Evolutionary conservation across 2,888 invertebrate species (phyloP).

Genomic region (Drosophila merina): DNA sequence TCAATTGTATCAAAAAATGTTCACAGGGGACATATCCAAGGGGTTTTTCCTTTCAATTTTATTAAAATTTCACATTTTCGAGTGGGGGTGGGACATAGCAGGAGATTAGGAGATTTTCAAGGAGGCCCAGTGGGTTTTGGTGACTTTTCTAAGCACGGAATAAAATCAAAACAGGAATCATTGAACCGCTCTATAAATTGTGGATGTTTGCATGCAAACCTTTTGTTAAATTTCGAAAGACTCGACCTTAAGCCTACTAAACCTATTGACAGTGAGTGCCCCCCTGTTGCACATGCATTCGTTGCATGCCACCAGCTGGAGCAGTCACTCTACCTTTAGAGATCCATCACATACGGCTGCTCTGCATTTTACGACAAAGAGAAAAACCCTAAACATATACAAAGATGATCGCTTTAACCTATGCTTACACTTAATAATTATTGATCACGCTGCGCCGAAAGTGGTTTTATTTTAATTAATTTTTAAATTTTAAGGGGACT

Average conservation of each 20-base stretch:
- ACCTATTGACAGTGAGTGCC: conserved; percentile 33
- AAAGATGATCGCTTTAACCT: conserved; percentile 36
- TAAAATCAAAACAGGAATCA: conserved; percentile 74
- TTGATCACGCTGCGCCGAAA: conserved; percentile 80
- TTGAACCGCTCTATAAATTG: conserved; percentile 75
- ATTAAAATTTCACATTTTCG: conserved; percentile 53
- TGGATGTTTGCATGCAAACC: conserved; percentile 70
- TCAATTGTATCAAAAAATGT: conserved; percentile 3
- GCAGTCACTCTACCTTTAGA: conserved; percentile 59
- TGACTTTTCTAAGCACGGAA: conserved; percentile 60
- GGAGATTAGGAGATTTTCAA: background rate
- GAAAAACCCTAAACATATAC: conserved; percentile 30
- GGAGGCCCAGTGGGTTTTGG: conserved; percentile 43
- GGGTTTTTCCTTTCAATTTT: conserved; percentile 55
- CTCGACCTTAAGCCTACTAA: conserved; percentile 57
- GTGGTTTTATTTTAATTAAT: conserved; percentile 30
- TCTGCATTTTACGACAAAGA: conserved; percentile 59
- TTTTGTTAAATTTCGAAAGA: conserved; percentile 57
- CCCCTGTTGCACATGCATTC: background rate
- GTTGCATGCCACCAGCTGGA: conserved; percentile 27
- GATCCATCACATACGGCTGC: conserved; percentile 77
- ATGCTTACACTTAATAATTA: conserved; percentile 64
- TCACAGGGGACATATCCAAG: conserved; percentile 49
- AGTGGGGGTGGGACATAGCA: conserved; percentile 12
- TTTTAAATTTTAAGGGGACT: conserved; percentile 29